phyloP scores from a whole-genome alignment of 2,113 vertebrate species.

The Indicator maculatus region DNA sequence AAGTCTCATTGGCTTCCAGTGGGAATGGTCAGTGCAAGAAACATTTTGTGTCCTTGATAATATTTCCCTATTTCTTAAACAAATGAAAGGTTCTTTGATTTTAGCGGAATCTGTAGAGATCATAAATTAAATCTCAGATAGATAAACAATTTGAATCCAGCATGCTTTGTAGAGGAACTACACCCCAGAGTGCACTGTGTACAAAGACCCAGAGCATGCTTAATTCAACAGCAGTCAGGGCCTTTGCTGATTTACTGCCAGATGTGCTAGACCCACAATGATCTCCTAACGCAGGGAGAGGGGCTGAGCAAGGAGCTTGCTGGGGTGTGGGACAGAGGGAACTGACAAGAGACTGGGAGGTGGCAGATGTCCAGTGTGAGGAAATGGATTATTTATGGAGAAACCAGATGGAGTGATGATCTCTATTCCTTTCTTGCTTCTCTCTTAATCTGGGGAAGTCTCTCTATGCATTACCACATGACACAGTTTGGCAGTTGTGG shows the following conservation, averaged over 20 bases:
- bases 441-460: not conserved
- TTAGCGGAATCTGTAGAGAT: not conserved
- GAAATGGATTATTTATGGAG: not conserved
- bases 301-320: not conserved
- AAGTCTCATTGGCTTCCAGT: not conserved
- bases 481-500: conserved; percentile 3
- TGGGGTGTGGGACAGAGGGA: not conserved
- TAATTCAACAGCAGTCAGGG: not conserved
- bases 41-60: not conserved
- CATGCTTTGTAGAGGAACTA: not conserved
- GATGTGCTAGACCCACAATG: not conserved
- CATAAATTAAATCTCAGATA: conserved; percentile 3
- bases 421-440: not conserved
- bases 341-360: not conserved
- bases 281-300: not conserved
- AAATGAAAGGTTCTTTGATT: conserved; percentile 12
- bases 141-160: conserved; percentile 18
- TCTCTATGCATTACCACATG: not conserved
- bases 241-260: not conserved
- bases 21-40: not conserved
- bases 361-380: not conserved
- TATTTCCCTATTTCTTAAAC: not conserved
- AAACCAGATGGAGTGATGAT: not conserved
- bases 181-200: not conserved
- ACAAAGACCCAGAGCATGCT: not conserved